Evolutionary conservation across 2,113 vertebrate species (phyloP).

Genomic region (Haemorhous mexicanus): DNA sequence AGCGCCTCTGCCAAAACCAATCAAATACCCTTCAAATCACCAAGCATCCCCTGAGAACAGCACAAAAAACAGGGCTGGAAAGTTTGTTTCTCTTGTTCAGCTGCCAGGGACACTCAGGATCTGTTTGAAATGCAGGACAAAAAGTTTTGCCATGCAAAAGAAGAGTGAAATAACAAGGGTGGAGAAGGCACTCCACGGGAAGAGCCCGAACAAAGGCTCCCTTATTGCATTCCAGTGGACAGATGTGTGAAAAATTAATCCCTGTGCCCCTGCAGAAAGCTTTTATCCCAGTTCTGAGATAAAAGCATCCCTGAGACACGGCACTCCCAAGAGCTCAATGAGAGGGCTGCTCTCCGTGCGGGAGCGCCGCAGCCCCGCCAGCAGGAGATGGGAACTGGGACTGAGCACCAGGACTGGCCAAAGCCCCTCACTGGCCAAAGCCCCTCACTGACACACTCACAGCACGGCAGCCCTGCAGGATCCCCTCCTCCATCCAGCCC

Average conservation of each 20-base stretch:
- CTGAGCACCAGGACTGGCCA: neutral
- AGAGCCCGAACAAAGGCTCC: conserved; percentile 40
- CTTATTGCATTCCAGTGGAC: conserved; percentile 36
- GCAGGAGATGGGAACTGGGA: neutral
- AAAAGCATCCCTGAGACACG: conserved; percentile 20
- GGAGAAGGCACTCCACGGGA: neutral
- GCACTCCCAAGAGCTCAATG: neutral
- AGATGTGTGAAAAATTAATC: conserved; percentile 53
- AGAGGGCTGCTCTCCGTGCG: neutral
- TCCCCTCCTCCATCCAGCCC: neutral
- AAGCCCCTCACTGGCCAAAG: neutral
- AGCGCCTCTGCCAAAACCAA: conserved; percentile 15
- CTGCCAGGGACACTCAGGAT: conserved; percentile 31
- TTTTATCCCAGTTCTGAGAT: conserved; percentile 44
- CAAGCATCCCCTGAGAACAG: neutral
- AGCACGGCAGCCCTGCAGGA: neutral
- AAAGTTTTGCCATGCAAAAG: conserved; percentile 45
- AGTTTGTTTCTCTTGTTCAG: conserved; percentile 46
- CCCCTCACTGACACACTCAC: neutral
- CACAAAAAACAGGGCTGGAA: neutral
- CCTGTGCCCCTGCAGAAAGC: conserved; percentile 44
- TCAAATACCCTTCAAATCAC: conserved; percentile 26
- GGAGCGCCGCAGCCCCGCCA: neutral
- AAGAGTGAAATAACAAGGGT: conserved; percentile 10
- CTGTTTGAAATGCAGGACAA: conserved; percentile 46